Percentiles rank a stretch among this genome's conserved stretches.
phyloP scores from a whole-genome alignment of 2,888 invertebrate species.

The Drosophila kambysellisi region DNA sequence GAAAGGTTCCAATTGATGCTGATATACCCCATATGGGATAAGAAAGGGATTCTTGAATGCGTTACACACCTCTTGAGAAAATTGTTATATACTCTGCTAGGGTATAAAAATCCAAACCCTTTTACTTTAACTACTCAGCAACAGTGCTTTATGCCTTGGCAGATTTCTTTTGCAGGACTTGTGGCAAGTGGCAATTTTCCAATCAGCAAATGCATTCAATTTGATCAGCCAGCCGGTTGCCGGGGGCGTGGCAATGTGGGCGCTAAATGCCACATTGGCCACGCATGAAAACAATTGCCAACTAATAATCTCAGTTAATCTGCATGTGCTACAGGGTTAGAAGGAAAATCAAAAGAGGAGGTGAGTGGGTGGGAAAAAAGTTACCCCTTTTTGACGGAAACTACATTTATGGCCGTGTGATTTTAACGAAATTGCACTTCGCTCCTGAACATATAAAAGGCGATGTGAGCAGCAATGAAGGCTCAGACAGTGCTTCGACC shows the following conservation, averaged over 20 bases:
- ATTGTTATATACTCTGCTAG: not conserved
- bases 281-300: constrained; percentile 80
- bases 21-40: not conserved
- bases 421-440: constrained; percentile 55
- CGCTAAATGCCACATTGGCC: constrained; percentile 67
- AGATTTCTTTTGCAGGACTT: constrained; percentile 10
- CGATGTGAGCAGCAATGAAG: constrained; percentile 20
- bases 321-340: constrained; percentile 47
- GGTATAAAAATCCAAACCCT: constrained; percentile 16
- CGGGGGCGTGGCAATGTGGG: constrained; percentile 47
- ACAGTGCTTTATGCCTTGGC: not conserved
- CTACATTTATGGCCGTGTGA: constrained; percentile 46
- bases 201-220: constrained; percentile 85
- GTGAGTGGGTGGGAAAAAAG: not conserved
- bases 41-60: not conserved
- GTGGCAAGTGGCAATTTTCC: constrained; percentile 82
- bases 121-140: constrained; percentile 17
- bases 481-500: constrained; percentile 53
- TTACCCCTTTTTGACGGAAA: constrained; percentile 12
- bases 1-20: not conserved
- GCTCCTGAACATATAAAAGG: constrained; percentile 64
- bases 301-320: constrained; percentile 84
- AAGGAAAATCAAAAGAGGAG: not conserved
- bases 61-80: not conserved
- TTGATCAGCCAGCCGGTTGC: constrained; percentile 69